Base-by-base conservation (phyloP, 1,140 invertebrate species). In the Coboldia fuscipes region DNA sequence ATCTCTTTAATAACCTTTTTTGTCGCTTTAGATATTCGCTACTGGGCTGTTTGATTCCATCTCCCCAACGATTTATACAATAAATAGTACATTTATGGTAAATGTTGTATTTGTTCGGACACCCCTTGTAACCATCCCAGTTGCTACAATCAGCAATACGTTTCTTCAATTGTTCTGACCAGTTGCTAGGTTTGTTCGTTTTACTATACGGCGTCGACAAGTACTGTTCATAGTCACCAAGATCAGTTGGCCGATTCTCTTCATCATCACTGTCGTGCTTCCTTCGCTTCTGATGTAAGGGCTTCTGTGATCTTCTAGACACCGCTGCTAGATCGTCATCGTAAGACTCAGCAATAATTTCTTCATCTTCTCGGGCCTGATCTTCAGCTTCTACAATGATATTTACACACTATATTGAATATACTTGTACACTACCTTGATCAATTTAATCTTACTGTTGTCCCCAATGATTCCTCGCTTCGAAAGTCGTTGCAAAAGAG, bases 91-190 rank as follows among this genome's bases (percentile, higher is more conserved):
- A 98, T 39, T 86, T 75, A 52, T 99, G 94, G 55, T 80, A 90
- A 37, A 88, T 78, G 51, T 97, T 98, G 44, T 70, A 81, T 57
- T 92, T 96, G 50, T 97, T 97, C 3, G 94, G 94, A 56, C 94
- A 98, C 4, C 80, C 77, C 43, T 67, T 68, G 42, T 74, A 73
- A 20, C 72, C 70, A 20, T 64, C 63, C 43, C 65, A n/a, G n/a
- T n/a, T 65, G 18, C 62, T 66, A 15, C 66, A 63, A 31, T 68
- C 63, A n/a, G 62, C 61, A 31, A 57, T 55, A 3, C 48, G 41
- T 20, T 45, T 32, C 33, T 61, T 65, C 9, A 64, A 57, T 17
- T 57, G 58, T 41, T 64, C 58, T 37, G 61, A 60, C 60, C 63
- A 66, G 40, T 50, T 58, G 53, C 54, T 41, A n/a, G n/a, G n/a